Evolutionary conservation across 2,888 invertebrate genomes (phyloP), one percentile per base, ranked within the genome.

Genomic region (Coleophora deauratella): DNA sequence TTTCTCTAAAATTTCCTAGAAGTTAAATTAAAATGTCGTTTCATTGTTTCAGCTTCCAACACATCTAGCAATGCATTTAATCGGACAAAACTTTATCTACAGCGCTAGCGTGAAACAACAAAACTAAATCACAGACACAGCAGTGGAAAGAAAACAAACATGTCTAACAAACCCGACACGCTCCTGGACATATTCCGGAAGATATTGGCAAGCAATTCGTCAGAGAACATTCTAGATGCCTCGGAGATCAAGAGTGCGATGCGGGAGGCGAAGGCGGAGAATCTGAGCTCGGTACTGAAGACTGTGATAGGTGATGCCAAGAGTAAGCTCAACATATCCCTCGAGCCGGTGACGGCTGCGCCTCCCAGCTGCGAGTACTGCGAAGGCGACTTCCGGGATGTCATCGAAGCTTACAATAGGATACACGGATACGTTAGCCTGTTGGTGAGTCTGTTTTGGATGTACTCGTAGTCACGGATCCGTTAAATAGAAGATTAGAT

Each of bases 381-480:
- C 52, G 87, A 86, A 30, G 89, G 89, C 0, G 80, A 82, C 37
- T 80, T 91, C 40, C 79, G 88, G 43, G 87, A 89, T 38, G 74
- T 91, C 35, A 81, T 91, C 14, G 69, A 86, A 27, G 80, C 82
- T 0, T 95, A 95, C 69, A 88, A 89, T 35, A 72, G 90, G 31
- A 88, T 91, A 41, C 97, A 97, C 69, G 95, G 95, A 45, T 95
- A 94, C 69, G 88, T 93, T 44, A 93, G 95, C 33, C 84, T 96
- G 27, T 71, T 92, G 67, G 94, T 97, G 62, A 79, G 89, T 85
- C 42, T 37, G 15, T 9, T 32, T 13, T 3, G 15, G 11, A 38
- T 11, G 33, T n/a, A 9, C 15, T 6, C 4, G 6, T 9, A 35
- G 2, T n/a, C 10, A n/a, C 27, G 11, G 4, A 33, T 33, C 21